A percentile compares a stretch with the other conserved stretches of the same genome.
Conservation (phyloP, 2,888 invertebrate species). For the Drosophila merina region DNA sequence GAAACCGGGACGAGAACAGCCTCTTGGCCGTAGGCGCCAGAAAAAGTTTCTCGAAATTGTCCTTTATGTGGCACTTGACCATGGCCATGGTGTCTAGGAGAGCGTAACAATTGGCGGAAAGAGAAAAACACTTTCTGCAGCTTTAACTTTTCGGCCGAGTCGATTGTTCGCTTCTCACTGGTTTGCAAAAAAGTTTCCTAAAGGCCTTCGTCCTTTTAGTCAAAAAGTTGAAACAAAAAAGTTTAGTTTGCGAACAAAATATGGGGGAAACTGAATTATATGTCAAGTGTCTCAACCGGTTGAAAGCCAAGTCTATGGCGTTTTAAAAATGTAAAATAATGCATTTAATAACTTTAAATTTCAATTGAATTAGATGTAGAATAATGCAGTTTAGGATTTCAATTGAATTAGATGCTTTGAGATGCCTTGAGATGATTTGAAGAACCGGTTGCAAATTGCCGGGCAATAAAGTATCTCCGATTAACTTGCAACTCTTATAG, state of each 20-base stretch:
- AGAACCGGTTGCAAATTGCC: conserved; percentile 38
- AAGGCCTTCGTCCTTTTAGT: neutral
- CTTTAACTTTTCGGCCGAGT: conserved; percentile 49
- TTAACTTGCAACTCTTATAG: conserved; percentile 10
- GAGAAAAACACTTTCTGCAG: conserved; percentile 15
- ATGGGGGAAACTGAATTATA: conserved; percentile 3
- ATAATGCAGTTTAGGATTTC: neutral
- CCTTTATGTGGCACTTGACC: conserved; percentile 51
- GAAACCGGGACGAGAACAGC: conserved; percentile 17
- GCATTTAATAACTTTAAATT: conserved; percentile 5
- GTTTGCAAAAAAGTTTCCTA: conserved; percentile 15
- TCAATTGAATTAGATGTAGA: conserved; percentile 5
- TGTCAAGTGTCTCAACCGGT: conserved; percentile 8
- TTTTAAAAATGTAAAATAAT: conserved; percentile 1
- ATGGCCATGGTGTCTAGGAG: conserved; percentile 47
- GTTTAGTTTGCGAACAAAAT: neutral
- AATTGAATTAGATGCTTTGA: conserved; percentile 6
- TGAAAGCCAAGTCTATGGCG: neutral
- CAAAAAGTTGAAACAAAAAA: neutral
- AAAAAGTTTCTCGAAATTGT: conserved; percentile 49
- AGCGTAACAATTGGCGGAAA: conserved; percentile 51
- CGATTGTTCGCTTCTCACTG: conserved; percentile 24
- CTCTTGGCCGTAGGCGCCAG: conserved; percentile 52
- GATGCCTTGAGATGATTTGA: conserved; percentile 1
- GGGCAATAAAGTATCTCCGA: conserved; percentile 37